Base-by-base conservation (phyloP, 2,113 vertebrate species). In the Columba janthina region DNA sequence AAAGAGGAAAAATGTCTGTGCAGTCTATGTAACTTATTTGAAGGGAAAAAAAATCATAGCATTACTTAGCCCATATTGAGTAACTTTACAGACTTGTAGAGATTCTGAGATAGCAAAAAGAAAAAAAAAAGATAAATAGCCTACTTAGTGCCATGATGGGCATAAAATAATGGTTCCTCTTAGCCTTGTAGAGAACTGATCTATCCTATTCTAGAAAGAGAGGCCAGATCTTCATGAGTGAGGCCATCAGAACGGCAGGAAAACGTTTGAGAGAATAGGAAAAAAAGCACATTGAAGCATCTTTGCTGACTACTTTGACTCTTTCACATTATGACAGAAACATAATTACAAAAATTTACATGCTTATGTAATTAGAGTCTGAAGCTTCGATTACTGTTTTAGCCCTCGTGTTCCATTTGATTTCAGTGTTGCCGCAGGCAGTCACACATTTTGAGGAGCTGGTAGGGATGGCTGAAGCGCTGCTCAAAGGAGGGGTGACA, bases 361-460 rank as follows among this genome's bases (percentile, higher is more conserved):
- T 71, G 19, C n/a, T 80, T 85, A 51, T 7, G 10, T 62, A 90
- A 79, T 13, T 20, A 20, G 31, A 79, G 62, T 51, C 72, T 88
- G 82, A 85, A 92, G 44, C 50, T 90, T 57, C 40, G 46, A 40
- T 65, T 67, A 25, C 26, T 60, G 0, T 74, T 86, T 66, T 67
- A 71, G 31, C 31, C 10, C 19, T 88, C 48, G 2, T 62, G 79
- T 75, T 90, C 56, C 70, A 25, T 94, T 54, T 85, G 72, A 53
- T 96, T 94, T 70, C 85, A 98, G 98, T 98, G 94, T 92, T 98
- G 77, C 98, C 98, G 3, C 97, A 98, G 67, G 98, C 98, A 36
- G 97, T 98, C 46, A 97, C 93, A 13, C 97, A 98, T 61, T 98
- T 98, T 94, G 97, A 98, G 90, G 97, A 98, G 8, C 54, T 98